These are phyloP conservation scores for Manis javanica DNA, from an alignment of 2,797 vertebrate genomes.

Conservation along the genomic window DNA sequence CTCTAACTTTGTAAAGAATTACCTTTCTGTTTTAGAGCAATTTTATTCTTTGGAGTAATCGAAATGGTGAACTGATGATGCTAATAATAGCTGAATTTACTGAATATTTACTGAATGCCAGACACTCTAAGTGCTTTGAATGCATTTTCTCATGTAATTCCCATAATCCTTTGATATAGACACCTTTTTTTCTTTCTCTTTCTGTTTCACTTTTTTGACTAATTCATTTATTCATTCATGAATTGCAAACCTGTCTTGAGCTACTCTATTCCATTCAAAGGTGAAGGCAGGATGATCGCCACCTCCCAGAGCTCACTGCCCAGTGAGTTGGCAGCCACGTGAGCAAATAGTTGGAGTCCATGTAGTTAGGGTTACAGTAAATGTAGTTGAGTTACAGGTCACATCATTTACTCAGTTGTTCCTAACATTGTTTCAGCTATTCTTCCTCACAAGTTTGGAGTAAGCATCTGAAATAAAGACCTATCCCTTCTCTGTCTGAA, in stretches of 20 bases:
- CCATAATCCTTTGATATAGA: neutral
- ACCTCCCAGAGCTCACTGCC: neutral
- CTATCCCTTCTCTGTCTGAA: neutral
- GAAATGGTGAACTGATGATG: neutral
- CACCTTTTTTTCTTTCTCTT: neutral
- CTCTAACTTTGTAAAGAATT: neutral
- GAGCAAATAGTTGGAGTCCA: neutral
- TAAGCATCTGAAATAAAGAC: neutral
- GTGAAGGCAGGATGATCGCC: neutral
- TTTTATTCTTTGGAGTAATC: neutral
- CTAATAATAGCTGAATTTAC: neutral
- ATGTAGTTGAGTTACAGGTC: neutral
- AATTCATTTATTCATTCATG: neutral
- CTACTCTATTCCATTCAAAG: neutral
- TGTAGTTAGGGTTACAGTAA: neutral
- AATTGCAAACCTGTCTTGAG: neutral
- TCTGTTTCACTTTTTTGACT: neutral
- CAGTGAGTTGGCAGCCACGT: neutral
- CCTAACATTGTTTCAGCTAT: fast-evolving
- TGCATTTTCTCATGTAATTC: neutral
- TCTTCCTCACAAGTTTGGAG: neutral
- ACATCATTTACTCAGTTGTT: neutral
- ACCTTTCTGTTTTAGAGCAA: neutral
- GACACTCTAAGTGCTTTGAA: neutral
- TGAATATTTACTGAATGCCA: neutral